A percentile compares a stretch with the other conserved stretches of the same genome.
Conservation (phyloP, 2,113 vertebrate genomes). For the Micromys minutus region DNA sequence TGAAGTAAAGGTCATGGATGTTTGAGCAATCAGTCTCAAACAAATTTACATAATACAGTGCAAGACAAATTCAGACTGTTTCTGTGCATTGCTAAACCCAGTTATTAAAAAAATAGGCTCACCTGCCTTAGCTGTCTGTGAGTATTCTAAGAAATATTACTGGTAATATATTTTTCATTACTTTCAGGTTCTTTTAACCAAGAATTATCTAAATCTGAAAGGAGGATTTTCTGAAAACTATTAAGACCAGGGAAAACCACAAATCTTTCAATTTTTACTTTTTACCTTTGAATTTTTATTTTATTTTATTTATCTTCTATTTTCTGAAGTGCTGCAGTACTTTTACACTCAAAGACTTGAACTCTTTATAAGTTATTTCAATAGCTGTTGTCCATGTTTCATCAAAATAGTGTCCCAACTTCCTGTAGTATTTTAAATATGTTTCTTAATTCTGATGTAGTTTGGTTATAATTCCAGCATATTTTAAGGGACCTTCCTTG, state of each 20-base stretch:
- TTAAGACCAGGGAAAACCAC: neutral
- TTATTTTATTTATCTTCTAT: neutral
- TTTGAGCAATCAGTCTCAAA: constrained; percentile 26
- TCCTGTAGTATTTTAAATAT: neutral
- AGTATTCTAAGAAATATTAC: neutral
- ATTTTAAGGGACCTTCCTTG: neutral
- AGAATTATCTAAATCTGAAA: neutral
- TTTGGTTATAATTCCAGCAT: fast-evolving
- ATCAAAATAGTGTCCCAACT: fast-evolving
- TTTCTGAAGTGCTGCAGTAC: neutral
- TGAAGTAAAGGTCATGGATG: constrained; percentile 55
- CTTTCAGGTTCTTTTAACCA: neutral
- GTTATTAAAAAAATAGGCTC: neutral
- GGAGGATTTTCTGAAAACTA: neutral
- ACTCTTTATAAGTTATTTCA: neutral
- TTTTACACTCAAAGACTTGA: neutral
- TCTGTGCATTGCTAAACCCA: neutral
- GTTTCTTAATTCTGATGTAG: neutral
- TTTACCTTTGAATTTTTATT: neutral
- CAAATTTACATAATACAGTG: neutral
- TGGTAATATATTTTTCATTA: neutral
- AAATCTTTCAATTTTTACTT: neutral
- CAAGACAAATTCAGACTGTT: neutral
- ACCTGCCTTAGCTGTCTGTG: neutral
- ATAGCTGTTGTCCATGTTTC: neutral